Evolutionary conservation across 2,888 invertebrate species (phyloP).

Genomic region (Pseudococcus jackbeardsleyi): DNA sequence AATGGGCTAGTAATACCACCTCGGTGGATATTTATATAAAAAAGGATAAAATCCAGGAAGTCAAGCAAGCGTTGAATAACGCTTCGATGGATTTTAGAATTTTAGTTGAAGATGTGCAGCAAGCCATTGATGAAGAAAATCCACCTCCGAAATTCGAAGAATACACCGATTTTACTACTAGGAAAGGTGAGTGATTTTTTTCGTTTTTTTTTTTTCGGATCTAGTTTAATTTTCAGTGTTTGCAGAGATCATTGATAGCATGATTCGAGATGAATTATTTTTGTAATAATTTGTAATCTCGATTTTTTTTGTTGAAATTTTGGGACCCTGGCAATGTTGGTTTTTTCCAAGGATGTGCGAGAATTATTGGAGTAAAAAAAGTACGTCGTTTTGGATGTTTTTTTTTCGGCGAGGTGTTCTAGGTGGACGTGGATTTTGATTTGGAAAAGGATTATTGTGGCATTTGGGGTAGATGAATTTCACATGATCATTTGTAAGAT

Average conservation of each 20-base stretch:
- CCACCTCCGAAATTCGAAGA: slow-evolving; percentile 77
- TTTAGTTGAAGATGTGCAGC: slow-evolving; percentile 84
- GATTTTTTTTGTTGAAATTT: not conserved
- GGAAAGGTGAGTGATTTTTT: slow-evolving; percentile 74
- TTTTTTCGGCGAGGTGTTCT: not conserved
- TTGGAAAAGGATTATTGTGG: not conserved
- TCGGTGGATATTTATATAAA: slow-evolving; percentile 81
- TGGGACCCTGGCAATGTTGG: slow-evolving; percentile 50
- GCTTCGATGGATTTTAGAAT: slow-evolving; percentile 78
- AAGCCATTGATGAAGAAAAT: slow-evolving; percentile 84
- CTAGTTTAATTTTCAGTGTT: too few species aligned
- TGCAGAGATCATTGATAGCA: too few species aligned
- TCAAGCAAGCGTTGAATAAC: slow-evolving; percentile 76
- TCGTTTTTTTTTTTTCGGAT: not conserved
- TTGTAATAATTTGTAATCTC: slow-evolving; percentile 67
- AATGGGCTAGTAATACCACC: slow-evolving; percentile 76
- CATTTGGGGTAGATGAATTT: not conserved
- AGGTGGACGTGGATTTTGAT: not conserved
- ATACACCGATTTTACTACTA: slow-evolving; percentile 78
- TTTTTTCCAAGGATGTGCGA: slow-evolving; percentile 18
- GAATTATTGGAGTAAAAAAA: slow-evolving; percentile 38
- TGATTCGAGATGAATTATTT: too few species aligned
- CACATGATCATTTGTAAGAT: too few species aligned
- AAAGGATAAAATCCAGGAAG: slow-evolving; percentile 76
- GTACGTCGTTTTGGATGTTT: not conserved